phyloP scores from a whole-genome alignment of 1,140 invertebrate genomes.

The Reticulitermes speratus region DNA sequence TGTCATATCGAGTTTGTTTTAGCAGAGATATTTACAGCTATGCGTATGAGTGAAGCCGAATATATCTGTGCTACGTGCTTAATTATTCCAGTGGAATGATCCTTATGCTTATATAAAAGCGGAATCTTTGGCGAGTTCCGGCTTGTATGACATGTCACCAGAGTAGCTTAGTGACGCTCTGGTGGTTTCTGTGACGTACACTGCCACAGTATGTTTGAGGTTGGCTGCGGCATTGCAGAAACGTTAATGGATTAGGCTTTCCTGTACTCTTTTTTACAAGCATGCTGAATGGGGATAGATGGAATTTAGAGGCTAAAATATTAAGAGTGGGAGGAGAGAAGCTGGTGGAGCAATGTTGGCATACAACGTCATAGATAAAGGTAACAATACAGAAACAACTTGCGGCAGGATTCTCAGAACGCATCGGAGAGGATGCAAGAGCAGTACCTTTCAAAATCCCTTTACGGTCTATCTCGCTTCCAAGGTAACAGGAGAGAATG shows the following conservation, averaged over 20 bases:
- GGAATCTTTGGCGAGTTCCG: neutral
- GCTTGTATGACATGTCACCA: neutral
- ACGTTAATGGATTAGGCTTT: neutral
- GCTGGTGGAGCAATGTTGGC: neutral
- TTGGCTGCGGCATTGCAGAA: neutral
- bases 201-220: neutral
- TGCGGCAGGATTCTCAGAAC: neutral
- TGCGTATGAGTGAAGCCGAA: neutral
- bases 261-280: neutral
- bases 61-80: neutral
- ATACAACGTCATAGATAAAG: neutral
- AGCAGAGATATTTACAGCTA: neutral
- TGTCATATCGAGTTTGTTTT: neutral
- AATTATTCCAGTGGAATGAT: neutral
- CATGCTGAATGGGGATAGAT: neutral
- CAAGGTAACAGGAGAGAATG: neutral
- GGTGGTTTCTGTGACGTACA: constrained; percentile 1
- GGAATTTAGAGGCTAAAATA: neutral
- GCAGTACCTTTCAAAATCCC: neutral
- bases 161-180: neutral
- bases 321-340: neutral
- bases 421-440: neutral
- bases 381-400: neutral
- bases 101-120: neutral
- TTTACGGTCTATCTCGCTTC: neutral